phyloP scores from a whole-genome alignment of 2,113 vertebrate species.

The Tachuris rubrigastra region DNA sequence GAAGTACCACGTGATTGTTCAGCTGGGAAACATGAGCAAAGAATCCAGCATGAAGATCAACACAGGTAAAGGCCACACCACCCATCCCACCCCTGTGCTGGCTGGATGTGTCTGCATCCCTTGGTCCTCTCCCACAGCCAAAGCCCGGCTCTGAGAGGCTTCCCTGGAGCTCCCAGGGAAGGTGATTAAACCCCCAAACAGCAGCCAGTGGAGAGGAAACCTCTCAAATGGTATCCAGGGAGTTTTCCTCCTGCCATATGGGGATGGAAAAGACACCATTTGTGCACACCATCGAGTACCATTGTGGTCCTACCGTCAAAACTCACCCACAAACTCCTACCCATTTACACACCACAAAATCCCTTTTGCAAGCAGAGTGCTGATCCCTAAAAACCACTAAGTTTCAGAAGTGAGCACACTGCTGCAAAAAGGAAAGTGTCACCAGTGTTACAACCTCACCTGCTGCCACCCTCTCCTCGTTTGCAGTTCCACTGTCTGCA shows the following conservation, averaged over 20 bases:
- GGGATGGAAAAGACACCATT: background rate
- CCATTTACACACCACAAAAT: background rate
- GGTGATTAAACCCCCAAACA: background rate
- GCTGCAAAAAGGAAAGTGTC: background rate
- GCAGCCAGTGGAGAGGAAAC: background rate
- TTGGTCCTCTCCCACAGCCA: background rate
- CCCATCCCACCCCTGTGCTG: background rate
- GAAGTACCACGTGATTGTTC: conserved; percentile 87
- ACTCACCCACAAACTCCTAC: background rate
- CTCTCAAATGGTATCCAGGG: background rate
- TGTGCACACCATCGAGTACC: too few species aligned
- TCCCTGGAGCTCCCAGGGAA: background rate
- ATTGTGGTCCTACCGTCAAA: background rate
- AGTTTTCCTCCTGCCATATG: background rate
- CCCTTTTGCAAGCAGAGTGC: background rate
- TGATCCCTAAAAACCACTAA: background rate
- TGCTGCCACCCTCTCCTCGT: background rate
- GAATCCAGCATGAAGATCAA: conserved; percentile 89
- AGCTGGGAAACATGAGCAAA: conserved; percentile 97
- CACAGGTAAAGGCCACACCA: conserved; percentile 74
- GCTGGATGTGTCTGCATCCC: background rate
- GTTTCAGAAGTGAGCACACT: background rate
- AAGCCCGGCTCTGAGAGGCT: background rate
- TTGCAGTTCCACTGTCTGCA: conserved; percentile 85
- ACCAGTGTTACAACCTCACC: background rate